Evolutionary conservation across 2,797 vertebrate genomes (phyloP).

Genomic region (Rhinoraja longicauda): DNA sequence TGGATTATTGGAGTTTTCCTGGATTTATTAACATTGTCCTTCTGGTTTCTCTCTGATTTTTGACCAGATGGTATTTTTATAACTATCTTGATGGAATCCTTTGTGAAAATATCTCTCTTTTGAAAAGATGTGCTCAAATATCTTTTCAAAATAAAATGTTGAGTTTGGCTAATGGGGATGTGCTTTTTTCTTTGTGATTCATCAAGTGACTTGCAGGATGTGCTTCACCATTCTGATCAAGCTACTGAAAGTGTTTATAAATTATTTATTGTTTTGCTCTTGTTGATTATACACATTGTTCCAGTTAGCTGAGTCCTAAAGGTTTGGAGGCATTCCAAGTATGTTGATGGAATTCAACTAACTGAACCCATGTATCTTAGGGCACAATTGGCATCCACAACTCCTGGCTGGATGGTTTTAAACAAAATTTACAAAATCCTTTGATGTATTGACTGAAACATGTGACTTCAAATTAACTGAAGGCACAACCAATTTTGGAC

Average conservation of each 20-base stretch:
- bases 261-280: neutral
- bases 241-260: neutral
- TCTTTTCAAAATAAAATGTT: neutral
- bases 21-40: neutral
- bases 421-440: neutral
- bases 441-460: neutral
- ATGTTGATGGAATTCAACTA: neutral
- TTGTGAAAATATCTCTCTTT: no score
- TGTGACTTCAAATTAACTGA: neutral
- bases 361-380: neutral
- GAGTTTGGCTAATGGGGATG: neutral
- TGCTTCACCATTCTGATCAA: neutral
- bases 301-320: neutral
- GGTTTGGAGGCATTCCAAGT: neutral
- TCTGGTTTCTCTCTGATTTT: neutral
- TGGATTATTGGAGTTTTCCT: no score
- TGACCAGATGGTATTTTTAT: neutral
- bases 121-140: neutral
- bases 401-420: neutral
- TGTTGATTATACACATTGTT: neutral
- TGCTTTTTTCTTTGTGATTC: neutral
- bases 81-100: neutral
- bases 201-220: no score
- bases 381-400: neutral
- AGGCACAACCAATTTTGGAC: neutral